Conservation (phyloP, 2,888 invertebrate species). For the Stenodema calcarata region DNA sequence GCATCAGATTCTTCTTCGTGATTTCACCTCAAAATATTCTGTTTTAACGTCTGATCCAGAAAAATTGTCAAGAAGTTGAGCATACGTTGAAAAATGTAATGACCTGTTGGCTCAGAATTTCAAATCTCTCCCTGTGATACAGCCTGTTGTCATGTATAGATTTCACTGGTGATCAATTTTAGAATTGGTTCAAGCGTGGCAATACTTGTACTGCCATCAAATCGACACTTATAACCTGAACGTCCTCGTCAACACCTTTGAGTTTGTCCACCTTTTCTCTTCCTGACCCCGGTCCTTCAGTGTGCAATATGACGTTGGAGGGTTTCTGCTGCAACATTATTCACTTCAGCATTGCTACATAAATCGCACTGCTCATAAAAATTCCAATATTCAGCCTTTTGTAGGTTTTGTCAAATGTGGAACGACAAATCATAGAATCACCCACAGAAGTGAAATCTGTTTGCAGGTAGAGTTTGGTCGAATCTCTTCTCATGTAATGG, state of each 20-base stretch:
- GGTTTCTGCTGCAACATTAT: background rate
- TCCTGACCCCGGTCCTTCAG: background rate
- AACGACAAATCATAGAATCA: background rate
- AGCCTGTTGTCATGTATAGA: no score
- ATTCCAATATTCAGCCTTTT: slow-evolving; percentile 9
- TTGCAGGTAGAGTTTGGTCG: background rate
- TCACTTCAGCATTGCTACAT: background rate
- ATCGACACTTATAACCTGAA: background rate
- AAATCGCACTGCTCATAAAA: background rate
- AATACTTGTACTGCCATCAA: slow-evolving; percentile 32
- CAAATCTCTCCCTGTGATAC: no score
- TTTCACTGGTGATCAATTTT: no score
- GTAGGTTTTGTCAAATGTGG: slow-evolving; percentile 11
- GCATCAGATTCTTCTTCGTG: no score
- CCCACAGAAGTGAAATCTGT: background rate
- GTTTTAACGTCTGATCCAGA: no score
- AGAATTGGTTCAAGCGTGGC: slow-evolving; percentile 31
- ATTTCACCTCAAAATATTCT: no score
- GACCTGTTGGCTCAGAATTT: no score
- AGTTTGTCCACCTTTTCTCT: slow-evolving; percentile 18
- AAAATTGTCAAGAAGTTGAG: no score
- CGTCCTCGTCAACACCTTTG: background rate
- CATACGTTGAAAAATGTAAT: no score
- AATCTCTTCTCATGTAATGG: background rate
- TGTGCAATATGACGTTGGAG: slow-evolving; percentile 1